A percentile compares a stretch with the other conserved stretches of the same genome.
phyloP scores from a whole-genome alignment of 2,888 invertebrate genomes.

The Gisinianus flammeolus region DNA sequence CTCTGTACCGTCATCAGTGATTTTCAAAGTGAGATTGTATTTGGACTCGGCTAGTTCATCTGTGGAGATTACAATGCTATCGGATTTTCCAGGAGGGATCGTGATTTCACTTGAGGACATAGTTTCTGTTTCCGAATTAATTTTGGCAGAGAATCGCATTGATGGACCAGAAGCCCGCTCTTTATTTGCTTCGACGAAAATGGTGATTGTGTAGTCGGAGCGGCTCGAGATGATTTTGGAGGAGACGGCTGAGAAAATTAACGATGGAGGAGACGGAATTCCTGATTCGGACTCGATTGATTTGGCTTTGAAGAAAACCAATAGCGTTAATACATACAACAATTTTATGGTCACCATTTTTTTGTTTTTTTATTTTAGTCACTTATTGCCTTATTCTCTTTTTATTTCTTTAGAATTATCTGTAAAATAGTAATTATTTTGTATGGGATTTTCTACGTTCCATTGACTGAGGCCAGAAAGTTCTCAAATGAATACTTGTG shows the following conservation, averaged over 20 bases:
- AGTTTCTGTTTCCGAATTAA: constrained; percentile 6
- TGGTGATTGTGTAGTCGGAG: constrained; percentile 14
- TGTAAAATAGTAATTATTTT: no score
- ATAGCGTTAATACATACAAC: no score
- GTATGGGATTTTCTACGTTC: no score
- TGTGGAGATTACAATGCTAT: neutral
- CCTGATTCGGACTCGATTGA: no score
- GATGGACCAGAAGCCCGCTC: neutral
- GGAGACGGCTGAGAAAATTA: constrained; percentile 29
- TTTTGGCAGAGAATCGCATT: neutral
- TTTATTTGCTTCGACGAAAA: constrained; percentile 20
- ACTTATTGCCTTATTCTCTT: no score
- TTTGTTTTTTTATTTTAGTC: no score
- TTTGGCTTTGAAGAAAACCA: no score
- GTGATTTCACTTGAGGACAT: neutral
- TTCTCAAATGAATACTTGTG: no score
- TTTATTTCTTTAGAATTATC: no score
- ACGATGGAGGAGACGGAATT: no score
- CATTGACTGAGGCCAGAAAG: no score
- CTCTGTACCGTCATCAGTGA: constrained; percentile 68
- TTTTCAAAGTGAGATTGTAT: constrained; percentile 36
- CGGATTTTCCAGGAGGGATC: neutral
- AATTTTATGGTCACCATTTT: no score
- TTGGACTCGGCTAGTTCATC: constrained; percentile 12
- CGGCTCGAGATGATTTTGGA: constrained; percentile 21